Evolutionary conservation across 2,888 invertebrate species (phyloP).

Genomic region (Caenorhabditis sinica): DNA sequence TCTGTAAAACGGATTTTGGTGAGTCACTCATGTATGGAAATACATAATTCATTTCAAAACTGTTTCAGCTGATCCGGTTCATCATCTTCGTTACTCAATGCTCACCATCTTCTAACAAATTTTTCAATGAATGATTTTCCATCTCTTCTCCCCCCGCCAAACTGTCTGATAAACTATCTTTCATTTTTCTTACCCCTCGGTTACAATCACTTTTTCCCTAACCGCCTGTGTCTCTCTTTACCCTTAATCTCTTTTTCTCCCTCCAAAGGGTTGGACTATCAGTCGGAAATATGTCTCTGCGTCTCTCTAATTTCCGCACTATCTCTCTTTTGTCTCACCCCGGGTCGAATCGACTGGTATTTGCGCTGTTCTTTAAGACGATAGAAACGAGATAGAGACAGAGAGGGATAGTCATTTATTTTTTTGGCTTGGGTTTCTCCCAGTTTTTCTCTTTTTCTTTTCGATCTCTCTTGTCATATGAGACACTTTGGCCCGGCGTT

Average conservation of each 20-base stretch:
- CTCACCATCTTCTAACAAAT: not conserved
- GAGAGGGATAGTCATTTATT: conserved; percentile 27
- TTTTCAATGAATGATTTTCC: not conserved
- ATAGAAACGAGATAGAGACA: conserved; percentile 17
- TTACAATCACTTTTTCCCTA: not conserved
- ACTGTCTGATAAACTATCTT: conserved; percentile 59
- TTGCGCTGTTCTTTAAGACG: conserved; percentile 61
- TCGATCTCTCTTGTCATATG: conserved; percentile 33
- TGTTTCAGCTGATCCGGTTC: too few species aligned
- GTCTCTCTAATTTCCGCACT: too few species aligned
- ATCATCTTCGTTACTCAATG: too few species aligned
- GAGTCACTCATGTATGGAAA: too few species aligned
- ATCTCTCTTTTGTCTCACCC: conserved; percentile 19
- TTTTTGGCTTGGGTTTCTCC: conserved; percentile 12
- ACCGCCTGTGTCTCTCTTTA: conserved; percentile 43
- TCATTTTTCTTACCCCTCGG: not conserved
- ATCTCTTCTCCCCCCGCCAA: conserved; percentile 23
- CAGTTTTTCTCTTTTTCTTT: conserved; percentile 11
- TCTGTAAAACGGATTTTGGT: too few species aligned
- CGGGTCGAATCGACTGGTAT: conserved; percentile 45
- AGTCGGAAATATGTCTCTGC: conserved; percentile 37
- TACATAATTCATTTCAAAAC: too few species aligned
- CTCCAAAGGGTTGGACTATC: conserved; percentile 39
- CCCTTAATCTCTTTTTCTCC: conserved; percentile 35
- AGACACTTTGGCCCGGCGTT: not conserved